A percentile compares a stretch with the other conserved stretches of the same genome.
Conservation (phyloP, 2,113 vertebrate species). For the Oenanthe melanoleuca region DNA sequence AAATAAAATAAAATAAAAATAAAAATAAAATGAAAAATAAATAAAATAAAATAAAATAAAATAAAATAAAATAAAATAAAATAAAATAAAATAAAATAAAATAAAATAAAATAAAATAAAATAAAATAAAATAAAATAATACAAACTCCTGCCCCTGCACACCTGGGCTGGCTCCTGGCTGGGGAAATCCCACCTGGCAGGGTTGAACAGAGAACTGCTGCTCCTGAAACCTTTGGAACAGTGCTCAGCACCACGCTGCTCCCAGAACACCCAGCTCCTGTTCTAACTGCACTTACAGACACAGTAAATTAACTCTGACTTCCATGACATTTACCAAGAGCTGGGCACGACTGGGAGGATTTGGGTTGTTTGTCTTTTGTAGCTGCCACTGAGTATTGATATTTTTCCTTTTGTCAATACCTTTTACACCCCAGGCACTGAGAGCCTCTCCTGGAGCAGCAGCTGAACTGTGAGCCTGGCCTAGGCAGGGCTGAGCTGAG, state of each 20-base stretch:
- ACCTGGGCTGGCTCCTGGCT: not conserved
- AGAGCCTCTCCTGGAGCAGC: not conserved
- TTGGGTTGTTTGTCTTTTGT: slow-evolving; percentile 25
- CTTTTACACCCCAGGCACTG: not conserved
- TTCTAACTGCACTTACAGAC: not conserved
- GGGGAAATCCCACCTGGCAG: not conserved
- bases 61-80: no score
- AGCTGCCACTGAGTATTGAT: not conserved
- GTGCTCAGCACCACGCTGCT: not conserved
- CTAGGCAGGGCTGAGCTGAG: not conserved
- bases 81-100: no score
- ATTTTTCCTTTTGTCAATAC: not conserved
- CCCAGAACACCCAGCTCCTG: rapidly evolving
- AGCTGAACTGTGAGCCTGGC: not conserved
- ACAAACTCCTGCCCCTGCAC: rapidly evolving
- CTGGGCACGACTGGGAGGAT: not conserved
- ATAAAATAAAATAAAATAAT: no score
- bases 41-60: no score
- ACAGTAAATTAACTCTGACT: not conserved
- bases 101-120: no score
- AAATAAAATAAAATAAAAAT: no score
- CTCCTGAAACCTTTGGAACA: not conserved
- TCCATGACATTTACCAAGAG: slow-evolving; percentile 11
- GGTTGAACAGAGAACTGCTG: not conserved
- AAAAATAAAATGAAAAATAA: no score